phyloP scores from a whole-genome alignment of 2,113 vertebrate genomes.

The Lipophrys pholis region DNA sequence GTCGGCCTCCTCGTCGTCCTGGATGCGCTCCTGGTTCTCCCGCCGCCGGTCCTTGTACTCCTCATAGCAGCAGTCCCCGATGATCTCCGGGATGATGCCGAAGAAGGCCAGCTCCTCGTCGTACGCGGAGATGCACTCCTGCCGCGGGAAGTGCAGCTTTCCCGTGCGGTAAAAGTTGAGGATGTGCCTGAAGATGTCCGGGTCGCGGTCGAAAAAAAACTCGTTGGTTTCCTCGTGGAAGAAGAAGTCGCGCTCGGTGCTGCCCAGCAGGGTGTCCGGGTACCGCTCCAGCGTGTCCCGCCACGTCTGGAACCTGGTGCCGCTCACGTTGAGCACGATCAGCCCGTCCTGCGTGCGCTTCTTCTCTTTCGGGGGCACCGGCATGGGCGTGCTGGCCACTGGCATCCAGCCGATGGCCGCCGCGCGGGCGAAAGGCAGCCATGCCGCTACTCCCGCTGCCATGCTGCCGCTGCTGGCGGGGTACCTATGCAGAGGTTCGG shows the following conservation, averaged over 20 bases:
- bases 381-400: constrained; percentile 93
- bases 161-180: constrained; percentile 98
- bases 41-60: constrained; percentile 96
- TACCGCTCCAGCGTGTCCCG: constrained; percentile 94
- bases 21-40: constrained; percentile 93
- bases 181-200: constrained; percentile 96
- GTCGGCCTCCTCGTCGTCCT: constrained; percentile 92
- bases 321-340: constrained; percentile 94
- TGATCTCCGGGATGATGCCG: constrained; percentile 95
- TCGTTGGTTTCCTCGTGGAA: constrained; percentile 93
- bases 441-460: constrained; percentile 95
- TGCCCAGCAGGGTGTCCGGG: constrained; percentile 96
- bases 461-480: constrained; percentile 74
- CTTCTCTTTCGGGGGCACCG: constrained; percentile 86
- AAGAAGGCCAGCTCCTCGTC: constrained; percentile 97
- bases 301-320: constrained; percentile 95
- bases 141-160: constrained; percentile 94
- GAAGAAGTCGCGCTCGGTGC: constrained; percentile 96
- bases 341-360: constrained; percentile 87
- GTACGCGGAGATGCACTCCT: constrained; percentile 96
- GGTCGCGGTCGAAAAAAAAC: constrained; percentile 98
- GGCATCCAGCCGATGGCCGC: constrained; percentile 99
- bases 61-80: constrained; percentile 98
- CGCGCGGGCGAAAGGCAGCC: constrained; percentile 96
- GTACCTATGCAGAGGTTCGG: constrained; percentile 7